Base-by-base conservation (phyloP, 2,888 invertebrate genomes). In the Drosophila nigricruria region DNA sequence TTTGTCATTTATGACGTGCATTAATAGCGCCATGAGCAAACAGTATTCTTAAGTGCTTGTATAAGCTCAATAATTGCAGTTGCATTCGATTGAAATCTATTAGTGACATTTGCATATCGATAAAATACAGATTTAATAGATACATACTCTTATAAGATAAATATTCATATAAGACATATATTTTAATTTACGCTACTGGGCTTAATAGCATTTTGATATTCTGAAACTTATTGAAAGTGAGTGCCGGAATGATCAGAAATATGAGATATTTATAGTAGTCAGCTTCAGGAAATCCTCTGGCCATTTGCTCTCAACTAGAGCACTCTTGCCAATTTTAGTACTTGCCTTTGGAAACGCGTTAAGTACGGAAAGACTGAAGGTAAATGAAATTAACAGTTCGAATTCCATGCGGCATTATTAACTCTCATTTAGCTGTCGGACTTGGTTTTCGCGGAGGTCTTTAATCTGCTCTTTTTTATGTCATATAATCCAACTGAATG, bases 401-500 rank as follows among this genome's bases (percentile, higher is more conserved):
- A 56, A 56, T 32, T 42, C 30, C 30, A 20, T 10, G 30, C 10
- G 42, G 16, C 9, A 8, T 16, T 56, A 27, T 27, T 47, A 16
- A 32, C 47, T 20, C 32, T 61, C 20, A 47, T 47, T 79, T 20
- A 52, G 58, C 53, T 54, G 56, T 67, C 54, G 27, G 63, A 57
- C 56, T 63, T 34, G 30, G 12, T 58, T 61, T 32, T 0, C 38
- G 47, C 45, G 60, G 64, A 73, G 73, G 67, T 71, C 58, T 73
- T 69, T 36, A 23, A 59, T 62, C 66, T 63, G 56, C 50, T 47
- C 34, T 63, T 57, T 60, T 27, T 32, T 34, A 57, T 71, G 63
- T 45, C 77, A 77, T 81, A 64, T 73, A 83, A 62, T 34, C 38
- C 52, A 66, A 70, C 42, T 56, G 71, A 73, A 67, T 89, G 89